phyloP scores from a whole-genome alignment of 2,888 invertebrate species.

The Crematogaster levior region DNA sequence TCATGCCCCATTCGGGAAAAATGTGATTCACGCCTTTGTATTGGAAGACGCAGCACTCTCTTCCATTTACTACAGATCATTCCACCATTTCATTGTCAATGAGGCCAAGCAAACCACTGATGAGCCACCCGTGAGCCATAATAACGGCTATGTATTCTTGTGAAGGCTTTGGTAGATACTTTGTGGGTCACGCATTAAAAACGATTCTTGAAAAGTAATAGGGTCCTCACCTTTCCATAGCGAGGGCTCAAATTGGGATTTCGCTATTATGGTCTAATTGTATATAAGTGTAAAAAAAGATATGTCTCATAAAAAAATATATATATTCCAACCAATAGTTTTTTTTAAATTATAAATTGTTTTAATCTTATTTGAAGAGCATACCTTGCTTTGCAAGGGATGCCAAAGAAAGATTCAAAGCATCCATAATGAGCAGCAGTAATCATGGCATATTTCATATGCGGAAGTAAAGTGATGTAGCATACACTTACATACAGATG shows the following conservation, averaged over 20 bases:
- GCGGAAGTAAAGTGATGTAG: constrained; percentile 89
- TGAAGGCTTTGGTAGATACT: constrained; percentile 89
- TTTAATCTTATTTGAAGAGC: neutral
- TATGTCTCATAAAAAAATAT: neutral
- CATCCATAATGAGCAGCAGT: constrained; percentile 93
- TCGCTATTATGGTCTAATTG: constrained; percentile 91
- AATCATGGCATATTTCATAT: constrained; percentile 91
- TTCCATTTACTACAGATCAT: constrained; percentile 97
- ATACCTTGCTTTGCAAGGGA: constrained; percentile 93
- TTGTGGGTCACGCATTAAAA: constrained; percentile 88
- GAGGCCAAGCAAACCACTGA: constrained; percentile 96
- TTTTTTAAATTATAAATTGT: neutral
- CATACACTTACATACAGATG: constrained; percentile 92
- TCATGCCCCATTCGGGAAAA: constrained; percentile 89
- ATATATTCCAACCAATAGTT: neutral
- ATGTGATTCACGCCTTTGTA: constrained; percentile 90
- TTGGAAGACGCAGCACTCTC: constrained; percentile 93
- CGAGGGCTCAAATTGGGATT: constrained; percentile 90
- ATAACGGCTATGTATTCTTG: constrained; percentile 90
- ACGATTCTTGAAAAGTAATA: constrained; percentile 90
- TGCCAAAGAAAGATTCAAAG: constrained; percentile 92
- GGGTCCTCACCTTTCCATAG: constrained; percentile 95
- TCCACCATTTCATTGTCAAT: constrained; percentile 98
- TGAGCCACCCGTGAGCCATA: constrained; percentile 92
- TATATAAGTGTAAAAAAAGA: neutral